Evolutionary conservation across 35 echinoderm and acorn worm species (phyloP).

Genomic region (Stichopus chloronotus): DNA sequence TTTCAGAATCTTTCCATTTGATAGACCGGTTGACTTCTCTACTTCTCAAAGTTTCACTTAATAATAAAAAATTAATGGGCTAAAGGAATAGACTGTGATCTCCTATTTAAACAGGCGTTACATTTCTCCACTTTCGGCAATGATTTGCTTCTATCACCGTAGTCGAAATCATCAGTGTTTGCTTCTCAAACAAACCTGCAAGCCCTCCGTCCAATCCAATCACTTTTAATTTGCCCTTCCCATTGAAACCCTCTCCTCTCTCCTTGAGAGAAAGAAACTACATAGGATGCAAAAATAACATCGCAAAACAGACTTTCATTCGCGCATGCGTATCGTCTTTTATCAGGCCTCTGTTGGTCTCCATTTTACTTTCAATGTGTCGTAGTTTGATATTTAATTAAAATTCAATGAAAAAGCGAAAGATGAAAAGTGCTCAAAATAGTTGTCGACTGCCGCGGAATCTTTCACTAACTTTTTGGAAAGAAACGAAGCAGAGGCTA

Average conservation of each 20-base stretch:
- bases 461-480: slow-evolving; percentile 26
- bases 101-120: slow-evolving; percentile 39
- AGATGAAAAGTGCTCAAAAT: slow-evolving; percentile 37
- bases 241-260: slow-evolving; percentile 16
- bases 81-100: slow-evolving; percentile 21
- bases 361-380: slow-evolving; percentile 20
- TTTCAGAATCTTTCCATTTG: background rate
- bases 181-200: slow-evolving; percentile 52
- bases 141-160: background rate
- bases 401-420: slow-evolving; percentile 46
- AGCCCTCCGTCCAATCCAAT: slow-evolving; percentile 34
- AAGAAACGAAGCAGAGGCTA: background rate
- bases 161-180: slow-evolving; percentile 22
- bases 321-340: background rate
- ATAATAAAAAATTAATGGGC: background rate
- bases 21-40: background rate
- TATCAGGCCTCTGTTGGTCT: background rate
- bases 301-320: slow-evolving; percentile 3
- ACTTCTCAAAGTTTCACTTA: background rate
- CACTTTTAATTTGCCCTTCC: slow-evolving; percentile 43
- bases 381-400: slow-evolving; percentile 50
- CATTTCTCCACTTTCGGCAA: background rate
- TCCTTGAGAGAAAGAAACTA: background rate
- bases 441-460: background rate
- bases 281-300: background rate